These are phyloP conservation scores for Andrena chrysosceles DNA, from an alignment of 2,888 invertebrate species.

Conservation along the genomic window DNA sequence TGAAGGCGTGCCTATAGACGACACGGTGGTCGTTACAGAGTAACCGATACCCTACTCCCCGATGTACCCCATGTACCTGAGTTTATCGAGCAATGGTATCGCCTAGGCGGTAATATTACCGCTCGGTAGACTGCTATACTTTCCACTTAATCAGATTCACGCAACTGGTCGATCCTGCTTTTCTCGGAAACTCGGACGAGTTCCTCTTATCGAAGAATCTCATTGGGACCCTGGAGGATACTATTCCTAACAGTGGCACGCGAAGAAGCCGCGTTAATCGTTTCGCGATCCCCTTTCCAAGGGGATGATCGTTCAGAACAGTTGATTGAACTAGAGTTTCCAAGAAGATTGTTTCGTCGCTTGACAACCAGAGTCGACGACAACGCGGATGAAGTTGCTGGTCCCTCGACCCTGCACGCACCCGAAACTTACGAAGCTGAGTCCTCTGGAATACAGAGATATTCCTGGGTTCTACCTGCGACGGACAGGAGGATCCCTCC, in stretches of 20 bases:
- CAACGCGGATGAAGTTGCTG: no score
- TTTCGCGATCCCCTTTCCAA: background rate
- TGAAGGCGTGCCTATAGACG: constrained; percentile 18
- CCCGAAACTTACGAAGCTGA: constrained; percentile 34
- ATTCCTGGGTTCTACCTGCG: constrained; percentile 54
- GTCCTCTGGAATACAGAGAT: constrained; percentile 40
- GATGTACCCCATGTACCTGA: constrained; percentile 28
- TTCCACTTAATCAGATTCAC: constrained; percentile 58
- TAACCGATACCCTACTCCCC: constrained; percentile 56
- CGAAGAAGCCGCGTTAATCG: constrained; percentile 2
- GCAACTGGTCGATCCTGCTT: constrained; percentile 45
- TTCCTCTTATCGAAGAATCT: constrained; percentile 42
- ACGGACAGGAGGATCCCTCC: constrained; percentile 49
- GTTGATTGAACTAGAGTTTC: background rate
- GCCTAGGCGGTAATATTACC: constrained; percentile 59
- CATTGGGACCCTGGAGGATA: constrained; percentile 4
- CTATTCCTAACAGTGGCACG: constrained; percentile 4
- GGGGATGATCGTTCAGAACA: background rate
- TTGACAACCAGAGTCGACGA: background rate
- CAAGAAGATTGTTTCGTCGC: background rate
- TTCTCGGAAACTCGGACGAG: constrained; percentile 46
- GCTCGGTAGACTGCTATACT: constrained; percentile 46
- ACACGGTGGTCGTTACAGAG: constrained; percentile 45
- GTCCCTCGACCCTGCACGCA: background rate
- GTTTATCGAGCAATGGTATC: constrained; percentile 64